phyloP scores from a whole-genome alignment of 1,140 invertebrate species.

The Chelonus insularis region DNA sequence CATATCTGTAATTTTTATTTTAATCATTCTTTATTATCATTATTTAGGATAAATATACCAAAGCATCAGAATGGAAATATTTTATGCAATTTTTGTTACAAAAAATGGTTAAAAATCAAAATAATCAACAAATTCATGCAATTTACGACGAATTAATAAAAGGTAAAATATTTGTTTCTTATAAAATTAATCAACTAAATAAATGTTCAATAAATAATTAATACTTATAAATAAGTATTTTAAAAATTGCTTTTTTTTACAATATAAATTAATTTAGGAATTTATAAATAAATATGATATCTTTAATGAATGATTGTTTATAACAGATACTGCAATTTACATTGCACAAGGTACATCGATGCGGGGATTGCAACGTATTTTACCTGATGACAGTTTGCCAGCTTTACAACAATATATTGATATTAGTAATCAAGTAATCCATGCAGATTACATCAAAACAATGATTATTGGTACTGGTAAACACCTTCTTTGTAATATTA shows the following conservation, averaged over 20 bases:
- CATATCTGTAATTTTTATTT: not conserved
- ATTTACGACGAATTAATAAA: conserved; percentile 60
- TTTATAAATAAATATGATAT: too few relatives aligned
- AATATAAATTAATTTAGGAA: too few relatives aligned
- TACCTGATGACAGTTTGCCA: conserved; percentile 54
- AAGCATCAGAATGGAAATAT: conserved; percentile 61
- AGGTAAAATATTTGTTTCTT: conserved; percentile 49
- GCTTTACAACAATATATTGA: conserved; percentile 59
- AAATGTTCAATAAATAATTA: too few relatives aligned
- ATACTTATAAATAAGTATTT: too few relatives aligned
- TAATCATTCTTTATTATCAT: conserved; percentile 22
- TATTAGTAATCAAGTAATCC: conserved; percentile 62
- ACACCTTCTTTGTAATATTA: conserved; percentile 63
- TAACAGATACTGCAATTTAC: conserved; percentile 61
- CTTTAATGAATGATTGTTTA: too few relatives aligned
- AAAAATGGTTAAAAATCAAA: conserved; percentile 51
- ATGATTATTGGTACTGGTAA: conserved; percentile 66
- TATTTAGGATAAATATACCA: conserved; percentile 59
- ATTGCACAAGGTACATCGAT: conserved; percentile 57
- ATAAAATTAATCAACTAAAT: conserved; percentile 8
- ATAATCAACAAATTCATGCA: conserved; percentile 49
- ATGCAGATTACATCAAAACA: conserved; percentile 66
- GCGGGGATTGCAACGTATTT: conserved; percentile 57
- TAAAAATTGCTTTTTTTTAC: too few relatives aligned
- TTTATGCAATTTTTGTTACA: conserved; percentile 57